Evolutionary conservation across 2,888 invertebrate genomes (phyloP).

Genomic region (Heliconius ethilla): DNA sequence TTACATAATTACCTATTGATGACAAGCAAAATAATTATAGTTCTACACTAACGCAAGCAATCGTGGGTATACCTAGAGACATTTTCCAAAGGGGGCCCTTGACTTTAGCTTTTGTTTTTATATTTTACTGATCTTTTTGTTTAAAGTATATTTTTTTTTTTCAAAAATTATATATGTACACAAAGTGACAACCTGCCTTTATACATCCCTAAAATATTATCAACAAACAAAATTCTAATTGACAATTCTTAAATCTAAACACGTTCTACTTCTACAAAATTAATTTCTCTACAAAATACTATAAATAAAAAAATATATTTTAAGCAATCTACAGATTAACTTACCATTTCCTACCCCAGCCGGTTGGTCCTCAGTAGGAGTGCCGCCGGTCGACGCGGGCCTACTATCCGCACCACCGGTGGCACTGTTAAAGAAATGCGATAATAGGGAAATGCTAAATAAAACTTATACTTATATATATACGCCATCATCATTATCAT

Average conservation of each 20-base stretch:
- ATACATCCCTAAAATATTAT: too few species aligned
- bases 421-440: constrained; percentile 83
- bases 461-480: too few species aligned
- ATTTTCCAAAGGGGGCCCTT: too few species aligned
- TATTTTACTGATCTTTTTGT: too few species aligned
- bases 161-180: too few species aligned
- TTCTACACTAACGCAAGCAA: not conserved
- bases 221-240: too few species aligned
- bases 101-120: too few species aligned
- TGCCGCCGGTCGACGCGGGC: constrained; percentile 88
- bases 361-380: constrained; percentile 90
- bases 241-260: not conserved
- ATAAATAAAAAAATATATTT: not conserved
- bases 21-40: not conserved
- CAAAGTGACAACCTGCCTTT: too few species aligned
- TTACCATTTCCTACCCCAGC: constrained; percentile 86
- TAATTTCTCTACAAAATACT: not conserved
- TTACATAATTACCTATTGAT: not conserved
- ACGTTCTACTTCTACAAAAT: not conserved
- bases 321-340: constrained; percentile 41
- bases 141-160: too few species aligned
- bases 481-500: too few species aligned
- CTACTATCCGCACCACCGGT: constrained; percentile 95
- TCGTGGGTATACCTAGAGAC: too few species aligned
- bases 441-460: not conserved